Percentiles rank a stretch among this genome's conserved stretches.
Conservation (phyloP, 2,113 vertebrate species). For the Crocuta crocuta region DNA sequence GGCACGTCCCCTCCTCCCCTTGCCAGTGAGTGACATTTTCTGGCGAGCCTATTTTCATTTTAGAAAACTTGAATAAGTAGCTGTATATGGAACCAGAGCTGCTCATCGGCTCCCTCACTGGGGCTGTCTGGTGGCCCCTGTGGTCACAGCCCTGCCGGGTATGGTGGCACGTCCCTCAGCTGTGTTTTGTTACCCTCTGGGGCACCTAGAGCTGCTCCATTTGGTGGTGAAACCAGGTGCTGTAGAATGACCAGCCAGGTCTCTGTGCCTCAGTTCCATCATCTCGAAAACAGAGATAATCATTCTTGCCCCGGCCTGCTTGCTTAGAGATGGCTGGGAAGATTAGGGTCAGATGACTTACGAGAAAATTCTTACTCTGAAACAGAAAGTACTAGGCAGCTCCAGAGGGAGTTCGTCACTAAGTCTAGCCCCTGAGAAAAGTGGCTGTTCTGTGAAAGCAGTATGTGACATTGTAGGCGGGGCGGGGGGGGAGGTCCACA, state of each 20-base stretch:
- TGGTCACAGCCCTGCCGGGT: background rate
- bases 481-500: fast-evolving
- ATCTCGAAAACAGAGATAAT: slow-evolving; percentile 16
- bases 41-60: slow-evolving; percentile 77
- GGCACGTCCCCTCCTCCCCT: background rate
- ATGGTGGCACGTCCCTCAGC: background rate
- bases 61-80: slow-evolving; percentile 76
- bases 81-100: slow-evolving; percentile 30
- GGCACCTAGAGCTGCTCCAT: background rate
- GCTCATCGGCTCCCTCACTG: background rate
- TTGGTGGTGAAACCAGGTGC: background rate
- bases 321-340: slow-evolving; percentile 33
- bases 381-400: background rate
- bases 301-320: slow-evolving; percentile 56
- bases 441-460: background rate
- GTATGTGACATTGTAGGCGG: background rate
- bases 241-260: background rate
- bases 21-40: slow-evolving; percentile 49
- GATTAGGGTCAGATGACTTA: slow-evolving; percentile 8
- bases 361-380: background rate
- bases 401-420: background rate
- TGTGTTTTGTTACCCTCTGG: background rate
- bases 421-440: background rate
- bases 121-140: background rate
- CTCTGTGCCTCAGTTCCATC: background rate